A percentile compares a stretch with the other conserved stretches of the same genome.
Conservation (phyloP, 1,140 invertebrate species). For the Macrotrachela quadricornifera region DNA sequence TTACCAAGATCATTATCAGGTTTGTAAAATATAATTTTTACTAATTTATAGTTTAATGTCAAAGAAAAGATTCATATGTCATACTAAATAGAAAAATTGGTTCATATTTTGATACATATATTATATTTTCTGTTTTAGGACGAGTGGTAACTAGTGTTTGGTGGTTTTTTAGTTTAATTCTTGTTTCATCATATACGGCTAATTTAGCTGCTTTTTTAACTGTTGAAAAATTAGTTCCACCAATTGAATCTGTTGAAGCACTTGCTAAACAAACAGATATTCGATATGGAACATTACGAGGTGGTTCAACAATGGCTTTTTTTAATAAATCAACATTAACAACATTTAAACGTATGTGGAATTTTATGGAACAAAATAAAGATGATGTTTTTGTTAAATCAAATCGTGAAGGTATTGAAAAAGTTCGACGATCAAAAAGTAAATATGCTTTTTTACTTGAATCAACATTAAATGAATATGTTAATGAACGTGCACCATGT, state of each 20-base stretch:
- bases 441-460: conserved; percentile 85
- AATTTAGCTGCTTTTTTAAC: conserved; percentile 67
- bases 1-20: too few species aligned
- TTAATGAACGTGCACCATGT: conserved; percentile 71
- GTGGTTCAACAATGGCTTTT: conserved; percentile 74
- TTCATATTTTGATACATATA: conserved; percentile 23
- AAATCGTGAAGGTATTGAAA: conserved; percentile 13
- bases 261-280: conserved; percentile 85
- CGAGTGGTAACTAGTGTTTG: conserved; percentile 25
- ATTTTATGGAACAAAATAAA: background rate
- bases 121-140: conserved; percentile 21
- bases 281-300: conserved; percentile 65
- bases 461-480: conserved; percentile 86
- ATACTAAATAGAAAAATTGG: too few species aligned
- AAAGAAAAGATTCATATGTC: too few species aligned
- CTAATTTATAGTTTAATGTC: too few species aligned
- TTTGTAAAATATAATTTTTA: conserved; percentile 16
- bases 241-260: conserved; percentile 83
- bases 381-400: conserved; percentile 6
- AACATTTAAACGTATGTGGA: background rate
- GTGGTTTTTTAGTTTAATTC: conserved; percentile 30
- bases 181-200: conserved; percentile 28
- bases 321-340: conserved; percentile 34
- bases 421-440: conserved; percentile 26
- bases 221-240: conserved; percentile 79